Conservation (phyloP, 2,113 vertebrate species). For the Synodontis membranacea region DNA sequence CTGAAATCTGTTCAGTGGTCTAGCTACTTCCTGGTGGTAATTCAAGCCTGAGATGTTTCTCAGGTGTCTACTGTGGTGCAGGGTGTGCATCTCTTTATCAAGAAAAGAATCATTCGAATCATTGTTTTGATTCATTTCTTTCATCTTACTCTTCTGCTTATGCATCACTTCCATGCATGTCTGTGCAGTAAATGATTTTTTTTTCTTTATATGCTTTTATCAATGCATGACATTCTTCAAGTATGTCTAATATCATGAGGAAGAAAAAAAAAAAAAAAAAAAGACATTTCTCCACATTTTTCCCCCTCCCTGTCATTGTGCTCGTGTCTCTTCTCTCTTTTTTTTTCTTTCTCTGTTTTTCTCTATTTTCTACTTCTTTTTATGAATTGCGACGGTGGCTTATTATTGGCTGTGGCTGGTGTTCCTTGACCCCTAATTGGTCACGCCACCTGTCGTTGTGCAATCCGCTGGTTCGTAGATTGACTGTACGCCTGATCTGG, state of each 20-base stretch:
- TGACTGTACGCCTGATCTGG: constrained; percentile 81
- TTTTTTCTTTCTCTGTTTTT: constrained; percentile 58
- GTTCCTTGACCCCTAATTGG: constrained; percentile 44
- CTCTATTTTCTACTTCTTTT: constrained; percentile 58
- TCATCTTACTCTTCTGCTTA: neutral
- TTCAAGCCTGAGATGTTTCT: neutral
- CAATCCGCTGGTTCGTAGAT: constrained; percentile 70
- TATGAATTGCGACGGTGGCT: constrained; percentile 59
- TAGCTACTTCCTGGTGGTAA: neutral
- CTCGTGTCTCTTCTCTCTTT: constrained; percentile 35
- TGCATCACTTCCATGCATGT: neutral
- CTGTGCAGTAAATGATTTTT: neutral
- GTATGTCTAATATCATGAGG: neutral
- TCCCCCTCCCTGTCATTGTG: constrained; percentile 37
- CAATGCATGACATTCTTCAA: constrained; percentile 9
- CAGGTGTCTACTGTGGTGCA: neutral
- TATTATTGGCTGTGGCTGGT: constrained; percentile 54
- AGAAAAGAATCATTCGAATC: neutral
- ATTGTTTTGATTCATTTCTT: constrained; percentile 8
- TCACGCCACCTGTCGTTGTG: constrained; percentile 48
- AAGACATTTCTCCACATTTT: constrained; percentile 34
- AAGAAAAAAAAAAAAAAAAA: neutral
- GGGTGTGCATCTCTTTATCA: neutral
- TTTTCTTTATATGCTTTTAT: neutral
- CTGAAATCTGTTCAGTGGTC: neutral